Evolutionary conservation across 2,113 vertebrate species (phyloP).

Genomic region (Ailurus styani): DNA sequence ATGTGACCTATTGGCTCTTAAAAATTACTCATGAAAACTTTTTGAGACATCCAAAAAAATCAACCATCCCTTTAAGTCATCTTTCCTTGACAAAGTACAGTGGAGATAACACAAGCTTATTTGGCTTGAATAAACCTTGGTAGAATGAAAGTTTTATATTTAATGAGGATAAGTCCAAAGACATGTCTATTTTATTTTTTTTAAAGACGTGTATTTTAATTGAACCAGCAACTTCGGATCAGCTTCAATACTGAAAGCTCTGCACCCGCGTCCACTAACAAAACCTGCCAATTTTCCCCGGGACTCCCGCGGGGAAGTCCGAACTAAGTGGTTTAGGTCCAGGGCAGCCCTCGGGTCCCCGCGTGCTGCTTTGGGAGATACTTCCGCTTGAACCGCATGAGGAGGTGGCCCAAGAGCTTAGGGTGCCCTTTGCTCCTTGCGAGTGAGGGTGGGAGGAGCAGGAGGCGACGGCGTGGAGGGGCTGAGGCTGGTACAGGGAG

Average conservation of each 20-base stretch:
- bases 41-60: background rate
- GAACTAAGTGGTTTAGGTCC: background rate
- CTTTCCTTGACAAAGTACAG: background rate
- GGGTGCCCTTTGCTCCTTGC: background rate
- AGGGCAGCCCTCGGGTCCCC: background rate
- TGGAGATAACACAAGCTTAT: background rate
- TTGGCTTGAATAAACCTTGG: background rate
- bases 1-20: background rate
- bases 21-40: background rate
- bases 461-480: background rate
- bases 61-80: background rate
- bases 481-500: background rate
- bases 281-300: background rate
- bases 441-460: background rate
- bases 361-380: background rate
- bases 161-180: background rate
- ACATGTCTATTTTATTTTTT: background rate
- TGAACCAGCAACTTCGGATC: background rate
- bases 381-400: background rate
- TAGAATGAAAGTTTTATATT: background rate
- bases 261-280: background rate
- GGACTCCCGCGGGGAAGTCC: background rate
- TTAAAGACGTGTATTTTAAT: background rate
- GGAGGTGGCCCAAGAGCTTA: background rate
- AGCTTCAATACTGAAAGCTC: background rate